A percentile compares a stretch with the other conserved stretches of the same genome.
These are phyloP conservation scores for Heterotis niloticus DNA, from an alignment of 2,113 vertebrate species.

Conservation along the genomic window DNA sequence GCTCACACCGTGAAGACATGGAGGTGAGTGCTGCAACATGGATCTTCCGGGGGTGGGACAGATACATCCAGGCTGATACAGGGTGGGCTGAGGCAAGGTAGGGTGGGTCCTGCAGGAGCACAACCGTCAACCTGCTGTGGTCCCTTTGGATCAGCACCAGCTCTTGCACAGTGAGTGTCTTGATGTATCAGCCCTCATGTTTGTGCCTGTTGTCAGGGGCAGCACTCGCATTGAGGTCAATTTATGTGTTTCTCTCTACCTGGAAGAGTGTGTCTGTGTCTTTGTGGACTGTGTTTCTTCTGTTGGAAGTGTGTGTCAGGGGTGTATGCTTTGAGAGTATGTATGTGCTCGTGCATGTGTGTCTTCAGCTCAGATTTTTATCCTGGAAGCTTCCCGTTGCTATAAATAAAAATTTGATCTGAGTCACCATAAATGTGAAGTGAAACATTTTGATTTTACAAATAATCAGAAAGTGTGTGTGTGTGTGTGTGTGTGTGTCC, in stretches of 20 bases:
- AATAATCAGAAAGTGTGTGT: slow-evolving; percentile 10
- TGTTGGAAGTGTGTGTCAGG: neutral
- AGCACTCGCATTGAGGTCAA: neutral
- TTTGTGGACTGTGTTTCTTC: neutral
- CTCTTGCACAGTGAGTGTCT: neutral
- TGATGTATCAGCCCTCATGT: no score
- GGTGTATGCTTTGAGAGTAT: neutral
- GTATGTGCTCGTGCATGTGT: neutral
- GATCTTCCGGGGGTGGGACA: no score
- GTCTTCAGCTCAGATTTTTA: slow-evolving; percentile 18
- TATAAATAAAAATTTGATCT: slow-evolving; percentile 14
- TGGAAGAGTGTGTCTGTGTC: neutral
- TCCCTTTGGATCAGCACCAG: no score
- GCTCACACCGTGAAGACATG: slow-evolving; percentile 95
- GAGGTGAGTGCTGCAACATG: slow-evolving; percentile 76
- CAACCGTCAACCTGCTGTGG: neutral
- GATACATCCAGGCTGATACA: no score
- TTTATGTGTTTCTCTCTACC: slow-evolving; percentile 3
- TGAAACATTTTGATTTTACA: slow-evolving; percentile 5
- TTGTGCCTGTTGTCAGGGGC: neutral
- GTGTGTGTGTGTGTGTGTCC: slow-evolving; percentile 32
- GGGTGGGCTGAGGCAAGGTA: slow-evolving; percentile 35
- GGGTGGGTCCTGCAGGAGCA: slow-evolving; percentile 17
- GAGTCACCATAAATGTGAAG: slow-evolving; percentile 4
- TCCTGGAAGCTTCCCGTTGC: neutral